These are phyloP conservation scores for Suricata suricatta DNA, from an alignment of 2,113 vertebrate genomes.

Conservation along the genomic window DNA sequence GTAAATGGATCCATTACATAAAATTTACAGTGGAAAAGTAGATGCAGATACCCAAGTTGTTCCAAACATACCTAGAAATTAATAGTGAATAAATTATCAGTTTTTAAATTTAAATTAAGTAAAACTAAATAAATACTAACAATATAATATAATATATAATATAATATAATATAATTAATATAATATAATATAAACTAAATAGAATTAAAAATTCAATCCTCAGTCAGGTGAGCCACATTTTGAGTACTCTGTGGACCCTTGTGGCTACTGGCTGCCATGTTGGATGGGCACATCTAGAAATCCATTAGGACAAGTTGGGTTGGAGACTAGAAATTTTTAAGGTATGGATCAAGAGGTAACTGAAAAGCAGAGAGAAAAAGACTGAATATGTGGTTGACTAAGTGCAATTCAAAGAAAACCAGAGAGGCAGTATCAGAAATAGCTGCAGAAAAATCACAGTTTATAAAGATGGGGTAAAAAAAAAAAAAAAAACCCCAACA, in stretches of 20 bases:
- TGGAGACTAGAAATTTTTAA: not conserved
- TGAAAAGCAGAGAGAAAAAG: not conserved
- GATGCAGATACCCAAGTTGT: not conserved
- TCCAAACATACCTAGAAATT: not conserved
- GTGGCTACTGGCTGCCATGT: too few relatives aligned
- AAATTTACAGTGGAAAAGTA: not conserved
- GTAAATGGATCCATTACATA: not conserved
- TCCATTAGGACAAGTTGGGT: not conserved
- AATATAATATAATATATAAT: not conserved
- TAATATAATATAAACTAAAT: not conserved
- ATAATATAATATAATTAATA: not conserved
- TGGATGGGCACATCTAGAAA: not conserved
- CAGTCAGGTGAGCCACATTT: not conserved
- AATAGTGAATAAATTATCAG: not conserved
- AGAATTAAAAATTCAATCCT: not conserved
- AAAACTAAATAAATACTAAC: not conserved
- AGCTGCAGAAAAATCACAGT: not conserved
- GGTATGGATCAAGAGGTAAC: not conserved
- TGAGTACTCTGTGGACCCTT: not conserved
- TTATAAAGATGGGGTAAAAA: not conserved
- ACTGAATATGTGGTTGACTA: not conserved
- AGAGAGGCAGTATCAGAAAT: not conserved
- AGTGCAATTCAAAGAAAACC: not conserved
- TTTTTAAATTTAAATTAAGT: not conserved
- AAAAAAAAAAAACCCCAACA: not conserved